Evolutionary conservation across 1,140 invertebrate species (phyloP).

Genomic region (Arion vulgaris): DNA sequence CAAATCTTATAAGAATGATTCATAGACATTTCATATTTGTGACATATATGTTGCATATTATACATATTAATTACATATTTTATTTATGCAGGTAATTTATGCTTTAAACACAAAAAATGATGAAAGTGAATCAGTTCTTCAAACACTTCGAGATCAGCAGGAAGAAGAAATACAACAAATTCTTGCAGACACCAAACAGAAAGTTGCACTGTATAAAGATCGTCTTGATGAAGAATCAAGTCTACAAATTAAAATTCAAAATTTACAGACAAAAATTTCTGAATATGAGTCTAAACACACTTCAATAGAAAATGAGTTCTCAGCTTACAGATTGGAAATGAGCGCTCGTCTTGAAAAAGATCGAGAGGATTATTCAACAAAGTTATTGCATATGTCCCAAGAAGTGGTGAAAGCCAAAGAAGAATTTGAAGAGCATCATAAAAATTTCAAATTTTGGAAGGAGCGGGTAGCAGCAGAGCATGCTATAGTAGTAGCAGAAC

Average conservation of each 20-base stretch:
- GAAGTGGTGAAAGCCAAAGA: constrained; percentile 66
- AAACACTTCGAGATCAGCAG: constrained; percentile 68
- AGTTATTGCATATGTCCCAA: constrained; percentile 63
- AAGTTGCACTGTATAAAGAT: constrained; percentile 61
- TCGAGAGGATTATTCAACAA: constrained; percentile 62
- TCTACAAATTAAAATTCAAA: constrained; percentile 48
- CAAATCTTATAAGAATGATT: too few species aligned
- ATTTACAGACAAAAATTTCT: constrained; percentile 44
- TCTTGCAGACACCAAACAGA: constrained; percentile 66
- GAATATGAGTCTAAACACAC: constrained; percentile 48
- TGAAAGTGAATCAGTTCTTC: constrained; percentile 69
- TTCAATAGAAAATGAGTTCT: constrained; percentile 56
- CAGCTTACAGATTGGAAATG: constrained; percentile 58
- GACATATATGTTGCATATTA: too few species aligned
- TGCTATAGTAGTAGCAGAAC: constrained; percentile 58
- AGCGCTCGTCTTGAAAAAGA: constrained; percentile 59
- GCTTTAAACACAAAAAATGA: constrained; percentile 74
- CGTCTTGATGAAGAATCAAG: constrained; percentile 48
- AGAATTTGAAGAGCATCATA: constrained; percentile 66
- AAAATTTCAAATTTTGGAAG: constrained; percentile 60
- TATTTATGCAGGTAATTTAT: constrained; percentile 70
- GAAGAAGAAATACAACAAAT: constrained; percentile 69
- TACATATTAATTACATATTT: too few species aligned
- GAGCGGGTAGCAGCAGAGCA: constrained; percentile 60
- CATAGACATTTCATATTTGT: too few species aligned